Base-by-base conservation (phyloP, 2,113 vertebrate species). In the Epinephelus moara region DNA sequence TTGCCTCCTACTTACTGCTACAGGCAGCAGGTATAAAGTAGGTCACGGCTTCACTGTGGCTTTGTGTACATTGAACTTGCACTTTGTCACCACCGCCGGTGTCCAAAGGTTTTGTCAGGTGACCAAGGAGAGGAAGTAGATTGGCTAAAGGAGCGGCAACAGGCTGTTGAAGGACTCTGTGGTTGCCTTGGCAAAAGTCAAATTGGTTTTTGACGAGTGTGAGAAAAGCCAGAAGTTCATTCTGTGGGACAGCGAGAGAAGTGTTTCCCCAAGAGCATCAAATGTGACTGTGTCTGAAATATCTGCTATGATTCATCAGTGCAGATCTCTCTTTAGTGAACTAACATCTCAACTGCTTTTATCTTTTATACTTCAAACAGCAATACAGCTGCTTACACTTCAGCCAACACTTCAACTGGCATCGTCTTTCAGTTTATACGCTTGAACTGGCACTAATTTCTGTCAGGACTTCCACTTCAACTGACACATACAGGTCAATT, bases 61-160 rank as follows among this genome's bases (percentile, higher is more conserved):
- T 90, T 78, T 85, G 88, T 92, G 90, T 91, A 87, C 91, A 80
- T 93, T 91, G 75, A 86, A 88, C 89, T 89, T 88, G 87, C 60
- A 84, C 85, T 89, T 91, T 85, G 86, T 85, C 66, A 73, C 89
- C 30, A 19, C 40, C 2, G 23, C 63, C 6, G 56, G 63, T n/a
- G 30, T 79, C 69, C 71, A 70, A 23, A 80, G 55, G 78, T 62
- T 76, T 62, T 6, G 83, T 93, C 91, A 92, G 88, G 88, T 89
- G 89, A 88, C 81, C 13, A 2, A 37, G 84, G 40, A 78, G 50
- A 75, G 70, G 77, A 81, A 78, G 81, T 42, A 37, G 60, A 66
- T 37, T 21, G 73, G 53, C 53, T 18, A 30, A 61, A 53, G 56
- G 66, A 83, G 78, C 64, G 57, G 85, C 62, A 37, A 63, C 52